Conservation (phyloP, 2,113 vertebrate genomes). For the Entomyzon cyanotis region DNA sequence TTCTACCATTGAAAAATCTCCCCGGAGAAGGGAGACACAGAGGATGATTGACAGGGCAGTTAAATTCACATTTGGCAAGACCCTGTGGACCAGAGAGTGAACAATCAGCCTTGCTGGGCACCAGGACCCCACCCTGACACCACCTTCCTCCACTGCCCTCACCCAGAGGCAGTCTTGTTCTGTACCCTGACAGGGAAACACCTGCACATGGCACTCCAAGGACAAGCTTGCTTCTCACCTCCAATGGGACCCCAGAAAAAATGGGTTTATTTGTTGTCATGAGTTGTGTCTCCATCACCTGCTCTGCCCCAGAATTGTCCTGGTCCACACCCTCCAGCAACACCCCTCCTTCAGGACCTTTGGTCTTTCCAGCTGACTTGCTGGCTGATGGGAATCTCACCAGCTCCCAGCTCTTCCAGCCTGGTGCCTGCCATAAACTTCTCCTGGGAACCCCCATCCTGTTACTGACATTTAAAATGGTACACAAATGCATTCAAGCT, state of each 20-base stretch:
- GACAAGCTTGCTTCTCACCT: neutral
- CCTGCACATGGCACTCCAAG: neutral
- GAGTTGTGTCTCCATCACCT: neutral
- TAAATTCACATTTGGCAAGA: neutral
- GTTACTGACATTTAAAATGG: neutral
- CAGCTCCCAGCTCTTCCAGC: neutral
- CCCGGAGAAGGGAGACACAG: neutral
- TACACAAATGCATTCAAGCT: neutral
- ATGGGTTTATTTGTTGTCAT: neutral
- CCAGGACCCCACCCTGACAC: neutral
- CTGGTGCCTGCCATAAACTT: neutral
- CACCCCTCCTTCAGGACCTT: neutral
- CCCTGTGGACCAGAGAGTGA: neutral
- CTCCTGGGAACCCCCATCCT: neutral
- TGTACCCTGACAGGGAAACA: neutral
- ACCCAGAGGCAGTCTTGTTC: neutral
- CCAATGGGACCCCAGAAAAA: neutral
- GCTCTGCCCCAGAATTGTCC: neutral
- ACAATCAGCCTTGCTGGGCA: neutral
- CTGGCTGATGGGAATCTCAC: neutral
- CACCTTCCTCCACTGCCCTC: neutral
- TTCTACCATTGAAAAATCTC: neutral
- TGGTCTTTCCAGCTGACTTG: neutral
- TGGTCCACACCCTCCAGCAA: neutral
- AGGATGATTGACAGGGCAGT: neutral